Percentiles rank a stretch among this genome's conserved stretches.
Conservation (phyloP, 2,888 invertebrate genomes). For the Salticus scenicus region DNA sequence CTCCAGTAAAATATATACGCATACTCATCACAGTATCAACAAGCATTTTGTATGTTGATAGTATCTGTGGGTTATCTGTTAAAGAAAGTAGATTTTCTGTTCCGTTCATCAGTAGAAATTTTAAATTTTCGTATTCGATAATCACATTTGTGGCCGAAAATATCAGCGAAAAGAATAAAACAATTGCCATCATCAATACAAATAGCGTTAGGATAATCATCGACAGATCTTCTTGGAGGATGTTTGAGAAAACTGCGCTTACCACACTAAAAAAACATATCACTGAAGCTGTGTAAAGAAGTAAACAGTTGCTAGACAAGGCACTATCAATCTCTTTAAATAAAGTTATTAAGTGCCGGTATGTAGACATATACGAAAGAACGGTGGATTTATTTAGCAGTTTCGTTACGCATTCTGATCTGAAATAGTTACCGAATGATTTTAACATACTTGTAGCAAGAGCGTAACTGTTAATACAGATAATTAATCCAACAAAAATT, state of each 20-base stretch:
- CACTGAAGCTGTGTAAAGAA: slow-evolving; percentile 28
- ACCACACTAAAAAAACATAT: slow-evolving; percentile 34
- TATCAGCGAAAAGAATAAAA: slow-evolving; percentile 27
- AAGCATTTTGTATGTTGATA: slow-evolving; percentile 13
- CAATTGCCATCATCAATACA: slow-evolving; percentile 18
- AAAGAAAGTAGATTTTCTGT: neutral
- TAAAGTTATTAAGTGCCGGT: slow-evolving; percentile 12
- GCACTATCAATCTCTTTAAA: slow-evolving; percentile 19
- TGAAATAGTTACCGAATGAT: neutral
- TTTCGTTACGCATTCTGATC: neutral
- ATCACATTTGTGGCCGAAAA: neutral
- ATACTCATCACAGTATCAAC: neutral
- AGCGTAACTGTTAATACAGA: slow-evolving; percentile 25
- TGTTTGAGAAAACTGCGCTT: neutral
- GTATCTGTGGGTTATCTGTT: neutral
- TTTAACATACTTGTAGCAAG: neutral
- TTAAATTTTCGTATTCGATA: slow-evolving; percentile 1
- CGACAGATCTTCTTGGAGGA: neutral
- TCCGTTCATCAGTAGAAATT: slow-evolving; percentile 6
- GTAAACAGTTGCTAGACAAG: slow-evolving; percentile 9
- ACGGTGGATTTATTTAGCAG: neutral
- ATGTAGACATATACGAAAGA: slow-evolving; percentile 2
- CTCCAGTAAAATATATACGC: slow-evolving; percentile 20
- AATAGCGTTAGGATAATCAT: neutral
- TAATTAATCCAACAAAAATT: slow-evolving; percentile 8